Evolutionary conservation across 1,140 invertebrate genomes (phyloP).

Genomic region (Nymphalis io): DNA sequence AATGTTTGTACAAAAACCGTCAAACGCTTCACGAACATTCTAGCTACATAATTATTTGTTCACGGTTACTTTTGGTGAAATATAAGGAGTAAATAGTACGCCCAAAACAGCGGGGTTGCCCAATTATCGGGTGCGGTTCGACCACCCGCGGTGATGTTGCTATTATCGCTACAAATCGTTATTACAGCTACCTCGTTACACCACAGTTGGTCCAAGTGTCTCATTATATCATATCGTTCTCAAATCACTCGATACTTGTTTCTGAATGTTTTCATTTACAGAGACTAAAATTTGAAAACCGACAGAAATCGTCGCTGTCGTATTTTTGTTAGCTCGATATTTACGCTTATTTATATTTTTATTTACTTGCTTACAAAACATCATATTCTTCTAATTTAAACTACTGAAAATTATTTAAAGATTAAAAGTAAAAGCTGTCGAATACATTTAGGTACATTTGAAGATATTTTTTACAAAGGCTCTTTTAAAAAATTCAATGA

Average conservation of each 20-base stretch:
- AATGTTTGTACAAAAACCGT: not conserved
- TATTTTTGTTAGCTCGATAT: too few species aligned
- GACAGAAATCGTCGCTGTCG: not conserved
- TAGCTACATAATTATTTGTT: constrained; percentile 1
- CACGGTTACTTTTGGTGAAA: not conserved
- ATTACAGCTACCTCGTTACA: constrained; percentile 28
- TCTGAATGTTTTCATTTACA: not conserved
- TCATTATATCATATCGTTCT: constrained; percentile 17
- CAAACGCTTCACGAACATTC: not conserved
- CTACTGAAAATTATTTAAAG: too few species aligned
- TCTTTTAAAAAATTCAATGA: not conserved
- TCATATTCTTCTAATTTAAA: too few species aligned
- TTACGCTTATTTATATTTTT: too few species aligned
- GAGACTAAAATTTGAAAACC: not conserved
- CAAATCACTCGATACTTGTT: not conserved
- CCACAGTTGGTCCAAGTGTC: constrained; percentile 8
- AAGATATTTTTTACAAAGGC: not conserved
- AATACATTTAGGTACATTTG: not conserved
- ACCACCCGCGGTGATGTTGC: constrained; percentile 25
- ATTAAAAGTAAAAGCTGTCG: not conserved
- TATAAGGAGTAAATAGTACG: not conserved
- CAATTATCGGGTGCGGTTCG: constrained; percentile 36
- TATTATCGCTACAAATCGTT: constrained; percentile 41
- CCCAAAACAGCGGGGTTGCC: constrained; percentile 33
- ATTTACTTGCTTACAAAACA: too few species aligned